Evolutionary conservation across 2,888 invertebrate genomes (phyloP).

Genomic region (Shargacucullia verbasci): DNA sequence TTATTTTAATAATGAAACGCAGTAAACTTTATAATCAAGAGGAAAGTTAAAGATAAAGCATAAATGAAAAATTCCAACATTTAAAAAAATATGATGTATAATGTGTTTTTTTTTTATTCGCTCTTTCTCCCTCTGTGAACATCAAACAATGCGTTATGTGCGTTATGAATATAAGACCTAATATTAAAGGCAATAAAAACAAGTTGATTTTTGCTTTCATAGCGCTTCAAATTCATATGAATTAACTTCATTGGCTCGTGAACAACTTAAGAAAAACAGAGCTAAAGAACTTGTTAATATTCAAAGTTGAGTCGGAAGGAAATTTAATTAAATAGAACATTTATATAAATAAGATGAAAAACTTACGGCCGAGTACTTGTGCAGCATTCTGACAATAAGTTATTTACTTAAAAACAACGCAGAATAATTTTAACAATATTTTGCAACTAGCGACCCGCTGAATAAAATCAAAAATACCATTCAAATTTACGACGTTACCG

Average conservation of each 20-base stretch:
- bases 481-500: no score
- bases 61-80: no score
- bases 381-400: constrained; percentile 52
- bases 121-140: not conserved
- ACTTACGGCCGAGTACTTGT: constrained; percentile 55
- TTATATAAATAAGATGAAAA: constrained; percentile 64
- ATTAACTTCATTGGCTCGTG: constrained; percentile 35
- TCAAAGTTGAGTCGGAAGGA: constrained; percentile 60
- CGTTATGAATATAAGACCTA: not conserved
- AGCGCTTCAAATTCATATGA: constrained; percentile 32
- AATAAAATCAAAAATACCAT: no score
- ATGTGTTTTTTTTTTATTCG: no score
- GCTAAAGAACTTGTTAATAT: constrained; percentile 62
- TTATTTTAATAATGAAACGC: no score
- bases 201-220: constrained; percentile 16
- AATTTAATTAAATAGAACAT: constrained; percentile 68
- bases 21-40: no score
- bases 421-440: constrained; percentile 13
- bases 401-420: constrained; percentile 44
- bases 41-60: no score
- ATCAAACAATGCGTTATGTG: not conserved
- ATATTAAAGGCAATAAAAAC: constrained; percentile 1
- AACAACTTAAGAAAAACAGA: constrained; percentile 51
- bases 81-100: no score
- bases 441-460: constrained; percentile 7